Evolutionary conservation across 2,797 vertebrate genomes (phyloP), one percentile per base, ranked within the genome.

Genomic region (Jordanella pulchra): DNA sequence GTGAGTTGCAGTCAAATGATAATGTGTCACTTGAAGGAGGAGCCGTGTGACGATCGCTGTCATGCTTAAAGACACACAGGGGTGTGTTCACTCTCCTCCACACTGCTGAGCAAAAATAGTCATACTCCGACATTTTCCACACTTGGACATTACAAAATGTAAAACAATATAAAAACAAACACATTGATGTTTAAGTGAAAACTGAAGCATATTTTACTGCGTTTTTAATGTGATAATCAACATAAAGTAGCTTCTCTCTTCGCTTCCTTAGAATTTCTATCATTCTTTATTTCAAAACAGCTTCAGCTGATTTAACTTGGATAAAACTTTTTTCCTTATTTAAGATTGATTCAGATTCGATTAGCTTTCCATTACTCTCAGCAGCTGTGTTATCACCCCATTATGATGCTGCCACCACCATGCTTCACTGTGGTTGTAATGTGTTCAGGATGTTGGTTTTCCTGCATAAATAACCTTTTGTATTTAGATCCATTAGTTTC

Each of bases 1-100:
- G 21, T 25, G 4, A 48, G 28, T 77, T 13, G 35, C 44, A 65
- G 55, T 80, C 23, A 76, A 56, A 75, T 32, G 60, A 77, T 79
- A 64, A 78, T 80, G 76, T 82, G 83, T 84, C 74, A 76, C 78
- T 67, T 15, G 35, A 72, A 78, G 71, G 86, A 72, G 84, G 14
- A 64, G 51, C 7, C 50, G 66, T 13, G 11, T 73, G 56, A 90
- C 13, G 64, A 72, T 85, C 69, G 73, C 67, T 81, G 79, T 80
- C 73, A 47, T 67, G 35, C 81, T 91, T 92, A 91, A 89, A 91
- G 89, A 86, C 48, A 61, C 18, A 23, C 10, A 61, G 58, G 32
- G 32, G 32, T n/a, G 32, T n/a, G 58, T 61, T 61, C 58, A 61
- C 58, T 13, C 58, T 61, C 27, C 23, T 23, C n/a, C 58, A 61